Conservation (phyloP, 2,113 vertebrate species). For the Ranitomeya variabilis region DNA sequence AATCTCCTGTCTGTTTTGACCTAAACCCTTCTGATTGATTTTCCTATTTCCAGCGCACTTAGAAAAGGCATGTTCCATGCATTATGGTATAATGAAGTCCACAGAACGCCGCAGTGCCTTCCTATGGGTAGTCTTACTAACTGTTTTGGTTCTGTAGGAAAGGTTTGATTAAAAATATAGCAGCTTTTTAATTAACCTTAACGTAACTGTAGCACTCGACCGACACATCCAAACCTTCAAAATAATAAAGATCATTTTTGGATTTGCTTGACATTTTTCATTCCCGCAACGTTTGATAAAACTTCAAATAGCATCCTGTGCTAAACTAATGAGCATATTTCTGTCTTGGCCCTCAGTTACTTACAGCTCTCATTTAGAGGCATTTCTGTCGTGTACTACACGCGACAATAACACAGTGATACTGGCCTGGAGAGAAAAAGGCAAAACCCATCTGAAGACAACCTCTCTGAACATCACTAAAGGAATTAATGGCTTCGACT, state of each 20-base stretch:
- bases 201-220: slow-evolving; percentile 28
- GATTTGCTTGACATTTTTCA: slow-evolving; percentile 54
- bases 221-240: slow-evolving; percentile 47
- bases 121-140: background rate
- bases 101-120: slow-evolving; percentile 3
- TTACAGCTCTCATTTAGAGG: slow-evolving; percentile 74
- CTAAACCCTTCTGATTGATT: slow-evolving; percentile 56
- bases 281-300: slow-evolving; percentile 14
- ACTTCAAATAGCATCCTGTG: slow-evolving; percentile 31
- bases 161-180: slow-evolving; percentile 51
- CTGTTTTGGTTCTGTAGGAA: slow-evolving; percentile 37
- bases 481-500: slow-evolving; percentile 78
- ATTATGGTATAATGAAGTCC: slow-evolving; percentile 53
- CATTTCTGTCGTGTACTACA: slow-evolving; percentile 77
- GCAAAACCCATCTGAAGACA: slow-evolving; percentile 66
- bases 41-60: slow-evolving; percentile 50
- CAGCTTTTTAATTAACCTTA: slow-evolving; percentile 55
- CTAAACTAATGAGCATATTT: slow-evolving; percentile 49
- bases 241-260: slow-evolving; percentile 55
- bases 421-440: slow-evolving; percentile 75
- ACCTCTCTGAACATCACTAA: slow-evolving; percentile 68
- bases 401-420: slow-evolving; percentile 69
- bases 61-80: slow-evolving; percentile 38
- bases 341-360: slow-evolving; percentile 62
- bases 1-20: slow-evolving; percentile 53